phyloP scores from a whole-genome alignment of 2,113 vertebrate species.

The Salminus brasiliensis region DNA sequence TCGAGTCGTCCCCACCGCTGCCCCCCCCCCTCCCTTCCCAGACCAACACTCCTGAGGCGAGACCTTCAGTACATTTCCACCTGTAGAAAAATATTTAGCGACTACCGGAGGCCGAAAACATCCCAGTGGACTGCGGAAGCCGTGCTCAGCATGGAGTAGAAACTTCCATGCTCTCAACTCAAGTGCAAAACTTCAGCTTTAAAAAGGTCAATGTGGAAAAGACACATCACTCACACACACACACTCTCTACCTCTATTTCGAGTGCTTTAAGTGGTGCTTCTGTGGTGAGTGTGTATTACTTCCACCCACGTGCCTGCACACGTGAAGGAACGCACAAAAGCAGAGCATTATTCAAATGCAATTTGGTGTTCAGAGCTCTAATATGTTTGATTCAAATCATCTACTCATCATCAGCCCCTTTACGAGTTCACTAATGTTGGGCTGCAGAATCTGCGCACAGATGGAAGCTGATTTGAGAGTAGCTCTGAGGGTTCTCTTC shows the following conservation, averaged over 20 bases:
- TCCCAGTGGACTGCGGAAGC: neutral
- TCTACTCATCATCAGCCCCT: neutral
- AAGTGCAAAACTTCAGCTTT: neutral
- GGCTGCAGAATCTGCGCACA: neutral
- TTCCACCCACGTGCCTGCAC: neutral
- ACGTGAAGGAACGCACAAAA: neutral
- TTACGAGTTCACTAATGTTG: neutral
- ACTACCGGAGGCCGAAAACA: neutral
- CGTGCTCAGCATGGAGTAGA: neutral
- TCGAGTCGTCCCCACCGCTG: neutral
- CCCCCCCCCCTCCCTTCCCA: neutral
- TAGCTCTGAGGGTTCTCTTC: neutral
- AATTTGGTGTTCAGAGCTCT: neutral
- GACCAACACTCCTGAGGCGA: neutral
- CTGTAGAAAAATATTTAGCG: slow-evolving; percentile 17
- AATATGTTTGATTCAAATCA: neutral
- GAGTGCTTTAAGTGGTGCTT: neutral
- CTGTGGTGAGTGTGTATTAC: neutral
- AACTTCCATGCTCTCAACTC: neutral
- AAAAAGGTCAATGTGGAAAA: slow-evolving; percentile 15
- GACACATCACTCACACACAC: neutral
- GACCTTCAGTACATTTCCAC: slow-evolving; percentile 49
- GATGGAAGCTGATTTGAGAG: too few species aligned
- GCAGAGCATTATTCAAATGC: neutral
- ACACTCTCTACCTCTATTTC: neutral